Base-by-base conservation (phyloP, 2,797 vertebrate genomes). In the Columba guinea region DNA sequence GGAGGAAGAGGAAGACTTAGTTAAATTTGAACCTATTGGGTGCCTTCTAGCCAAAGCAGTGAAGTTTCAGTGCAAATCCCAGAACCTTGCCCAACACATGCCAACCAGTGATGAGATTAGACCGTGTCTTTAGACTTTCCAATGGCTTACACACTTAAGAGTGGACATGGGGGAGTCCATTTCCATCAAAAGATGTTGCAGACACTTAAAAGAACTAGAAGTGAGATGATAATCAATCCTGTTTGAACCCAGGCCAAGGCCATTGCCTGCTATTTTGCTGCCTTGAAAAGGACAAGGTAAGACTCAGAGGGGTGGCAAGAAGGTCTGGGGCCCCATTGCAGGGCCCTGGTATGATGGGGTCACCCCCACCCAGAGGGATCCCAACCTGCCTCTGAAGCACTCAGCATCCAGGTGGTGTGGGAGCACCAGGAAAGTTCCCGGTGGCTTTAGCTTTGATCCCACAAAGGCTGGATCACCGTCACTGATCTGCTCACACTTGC, bases 61-160 rank as follows among this genome's bases (percentile, higher is more conserved):
- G 30, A 58, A 13, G 23, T 19, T 70, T 49, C 52, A 46, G 17
- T 4, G 15, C 30, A 68, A 62, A 81, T 32, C 39, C n/a, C 46
- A 68, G 15, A 2, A 2, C 18, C 44, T 18, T 49, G 12, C 64
- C 20, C 74, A 83, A 48, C 62, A 56, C 17, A 4, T 5, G 3
- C 27, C 30, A 44, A 15, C 9, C 22, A 13, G 9, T 0, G 1
- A 32, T 15, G 23, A 18, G 24, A 77, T 51, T 11, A 77, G 18
- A 23, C 44, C 0, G 0, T 32, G 53, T 23, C 37, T 88, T 90
- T 65, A 80, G 48, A 11, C 21, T 46, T 85, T 46, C 32, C 39
- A 30, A 5, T 6, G 28, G 13, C 26, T 78, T 39, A 21, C 1
- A 3, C n/a, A 53, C 13, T 46, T 11, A 4, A 0, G 0, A 21